These are phyloP conservation scores for Hypomecis atomaria DNA, from an alignment of 2,888 invertebrate species.

Conservation along the genomic window DNA sequence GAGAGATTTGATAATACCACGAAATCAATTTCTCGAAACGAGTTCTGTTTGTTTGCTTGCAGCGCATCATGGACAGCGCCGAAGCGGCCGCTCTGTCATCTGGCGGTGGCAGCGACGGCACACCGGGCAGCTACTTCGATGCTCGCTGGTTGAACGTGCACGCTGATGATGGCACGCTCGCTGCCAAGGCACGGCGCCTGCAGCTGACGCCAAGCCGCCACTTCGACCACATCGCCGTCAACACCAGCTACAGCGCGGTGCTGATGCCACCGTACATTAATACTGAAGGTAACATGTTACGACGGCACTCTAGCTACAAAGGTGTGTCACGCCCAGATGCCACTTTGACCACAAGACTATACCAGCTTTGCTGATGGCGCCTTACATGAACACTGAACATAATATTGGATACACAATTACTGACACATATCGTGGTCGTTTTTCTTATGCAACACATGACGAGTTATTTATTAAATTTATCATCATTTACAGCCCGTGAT, in stretches of 20 bases:
- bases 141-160: conserved; percentile 92
- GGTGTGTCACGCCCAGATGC: conserved; percentile 88
- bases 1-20: too few species aligned
- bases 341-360: conserved; percentile 95
- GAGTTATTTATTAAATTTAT: too few species aligned
- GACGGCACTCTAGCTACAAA: conserved; percentile 88
- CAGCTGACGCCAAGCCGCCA: conserved; percentile 91
- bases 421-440: too few species aligned
- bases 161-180: conserved; percentile 89
- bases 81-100: conserved; percentile 91
- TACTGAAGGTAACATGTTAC: conserved; percentile 87
- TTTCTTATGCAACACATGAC: too few species aligned
- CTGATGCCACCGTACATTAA: conserved; percentile 93
- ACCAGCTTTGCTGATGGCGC: conserved; percentile 94
- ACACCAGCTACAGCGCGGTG: conserved; percentile 93
- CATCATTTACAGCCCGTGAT: too few species aligned
- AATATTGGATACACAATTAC: not conserved
- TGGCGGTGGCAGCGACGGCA: conserved; percentile 84
- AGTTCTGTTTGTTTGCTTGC: conserved; percentile 36
- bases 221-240: conserved; percentile 94
- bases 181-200: conserved; percentile 88
- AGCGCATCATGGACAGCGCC: conserved; percentile 97
- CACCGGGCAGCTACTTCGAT: conserved; percentile 89
- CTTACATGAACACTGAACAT: conserved; percentile 90
- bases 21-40: not conserved